phyloP scores from a whole-genome alignment of 1,140 invertebrate genomes.

The Theocolax elegans region DNA sequence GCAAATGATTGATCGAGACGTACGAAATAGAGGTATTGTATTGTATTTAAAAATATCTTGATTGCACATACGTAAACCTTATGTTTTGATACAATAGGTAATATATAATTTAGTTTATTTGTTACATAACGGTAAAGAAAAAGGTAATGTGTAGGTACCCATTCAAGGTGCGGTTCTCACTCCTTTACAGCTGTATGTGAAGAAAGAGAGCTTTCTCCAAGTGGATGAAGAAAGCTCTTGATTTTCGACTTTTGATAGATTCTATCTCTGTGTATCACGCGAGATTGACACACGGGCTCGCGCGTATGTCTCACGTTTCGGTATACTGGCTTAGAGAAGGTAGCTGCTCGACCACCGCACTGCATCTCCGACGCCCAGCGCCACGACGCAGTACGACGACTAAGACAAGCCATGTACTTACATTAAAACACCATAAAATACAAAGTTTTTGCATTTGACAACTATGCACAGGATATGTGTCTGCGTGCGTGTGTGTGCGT shows the following conservation, averaged over 20 bases:
- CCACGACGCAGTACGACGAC: slow-evolving; percentile 67
- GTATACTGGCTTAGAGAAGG: slow-evolving; percentile 55
- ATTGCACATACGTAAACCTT: no score
- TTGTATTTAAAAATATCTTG: no score
- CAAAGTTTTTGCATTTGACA: no score
- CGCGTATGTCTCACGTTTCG: slow-evolving; percentile 54
- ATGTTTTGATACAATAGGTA: no score
- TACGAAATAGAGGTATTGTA: no score
- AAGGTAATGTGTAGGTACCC: slow-evolving; percentile 62
- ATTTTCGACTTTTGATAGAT: slow-evolving; percentile 3
- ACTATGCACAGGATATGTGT: no score
- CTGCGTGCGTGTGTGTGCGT: no score
- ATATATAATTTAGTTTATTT: background rate
- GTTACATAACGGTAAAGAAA: slow-evolving; percentile 55
- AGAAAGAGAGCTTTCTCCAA: slow-evolving; percentile 17
- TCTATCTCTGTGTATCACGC: slow-evolving; percentile 56
- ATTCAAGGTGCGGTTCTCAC: slow-evolving; percentile 64
- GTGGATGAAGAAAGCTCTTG: slow-evolving; percentile 24
- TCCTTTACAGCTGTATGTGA: slow-evolving; percentile 61
- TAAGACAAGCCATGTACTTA: slow-evolving; percentile 62
- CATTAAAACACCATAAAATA: no score
- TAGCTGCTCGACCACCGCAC: slow-evolving; percentile 66
- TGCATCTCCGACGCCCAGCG: slow-evolving; percentile 67
- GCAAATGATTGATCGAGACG: no score
- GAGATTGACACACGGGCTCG: slow-evolving; percentile 56